Conservation (phyloP, 2,113 vertebrate species). For the Riparia riparia region DNA sequence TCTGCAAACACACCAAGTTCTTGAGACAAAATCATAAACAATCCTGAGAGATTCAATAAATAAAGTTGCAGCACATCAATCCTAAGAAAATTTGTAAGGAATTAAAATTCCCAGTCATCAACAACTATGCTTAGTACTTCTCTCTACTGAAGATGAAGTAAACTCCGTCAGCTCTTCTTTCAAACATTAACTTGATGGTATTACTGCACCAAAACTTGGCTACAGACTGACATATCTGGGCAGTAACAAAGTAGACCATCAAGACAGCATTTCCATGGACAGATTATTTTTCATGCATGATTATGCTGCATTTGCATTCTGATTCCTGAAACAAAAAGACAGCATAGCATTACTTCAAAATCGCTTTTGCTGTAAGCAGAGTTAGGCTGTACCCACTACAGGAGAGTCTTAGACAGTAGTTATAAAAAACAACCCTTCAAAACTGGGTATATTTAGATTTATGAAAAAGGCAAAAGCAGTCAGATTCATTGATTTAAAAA, state of each 20-base stretch:
- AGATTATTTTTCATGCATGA: constrained; percentile 1
- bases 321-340: background rate
- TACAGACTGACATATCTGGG: background rate
- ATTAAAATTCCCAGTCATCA: constrained; percentile 68
- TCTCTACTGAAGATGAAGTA: constrained; percentile 61
- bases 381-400: background rate
- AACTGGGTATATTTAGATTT: background rate
- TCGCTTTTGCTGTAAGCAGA: background rate
- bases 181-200: constrained; percentile 43
- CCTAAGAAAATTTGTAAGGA: constrained; percentile 64
- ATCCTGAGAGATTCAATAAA: constrained; percentile 70
- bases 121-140: constrained; percentile 48
- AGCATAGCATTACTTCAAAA: background rate
- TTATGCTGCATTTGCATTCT: background rate
- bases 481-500: background rate
- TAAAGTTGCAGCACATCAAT: constrained; percentile 63
- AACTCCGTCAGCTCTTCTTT: constrained; percentile 63
- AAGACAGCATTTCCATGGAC: background rate
- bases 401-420: background rate
- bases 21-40: constrained; percentile 66
- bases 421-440: background rate
- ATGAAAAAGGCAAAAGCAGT: background rate
- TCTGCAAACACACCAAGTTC: constrained; percentile 65
- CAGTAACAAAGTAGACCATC: background rate
- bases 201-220: background rate